Base-by-base conservation (phyloP, 1,140 invertebrate species). In the Diuraphis noxia region DNA sequence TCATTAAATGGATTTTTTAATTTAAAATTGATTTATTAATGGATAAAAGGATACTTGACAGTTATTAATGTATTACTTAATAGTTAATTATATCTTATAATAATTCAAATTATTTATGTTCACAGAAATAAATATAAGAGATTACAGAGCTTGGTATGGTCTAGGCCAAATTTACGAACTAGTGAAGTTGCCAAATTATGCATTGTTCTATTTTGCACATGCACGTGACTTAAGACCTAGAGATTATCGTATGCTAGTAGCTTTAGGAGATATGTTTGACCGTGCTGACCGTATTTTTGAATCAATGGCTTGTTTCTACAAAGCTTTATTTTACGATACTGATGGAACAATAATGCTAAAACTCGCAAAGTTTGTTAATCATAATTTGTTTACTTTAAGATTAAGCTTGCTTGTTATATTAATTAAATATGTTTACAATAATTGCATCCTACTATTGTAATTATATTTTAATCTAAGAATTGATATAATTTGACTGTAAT, bases 71-170 rank as follows among this genome's bases (percentile, higher is more conserved):
- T 63, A 17, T 63, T 2, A 63, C 30, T n/a, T 63, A 63, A n/a
- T 41, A 30, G 13, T 82, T 43, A n/a, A 85, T 49, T 21, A 9
- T 21, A 40, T n/a, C 30, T 52, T 46, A 49, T 91, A 82, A 36
- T 86, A 21, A 49, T 49, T 49, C 2, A 23, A 34, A 52, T 84
- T 56, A 86, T 84, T 85, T 56, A 34, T 86, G 41, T 92, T 94
- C 95, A 82, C 93, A 98, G 98, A 99, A 94, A 97, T 99, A 1
- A 99, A 99, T 94, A 95, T 96, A 93, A 95, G 97, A 92, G 98
- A 99, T 94, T 99, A 99, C 94, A 95, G 99, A 93, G 99, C 98
- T 25, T 99, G 99, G 99, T 99, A 99, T 94, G 99, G 99, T 23
- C 95, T 99, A 36, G 99, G 99, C 7, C 99, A 99, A 94, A 98